A percentile compares a stretch with the other conserved stretches of the same genome.
Conservation (phyloP, 2,797 vertebrate species). For the Ambastaia sidthimunki region DNA sequence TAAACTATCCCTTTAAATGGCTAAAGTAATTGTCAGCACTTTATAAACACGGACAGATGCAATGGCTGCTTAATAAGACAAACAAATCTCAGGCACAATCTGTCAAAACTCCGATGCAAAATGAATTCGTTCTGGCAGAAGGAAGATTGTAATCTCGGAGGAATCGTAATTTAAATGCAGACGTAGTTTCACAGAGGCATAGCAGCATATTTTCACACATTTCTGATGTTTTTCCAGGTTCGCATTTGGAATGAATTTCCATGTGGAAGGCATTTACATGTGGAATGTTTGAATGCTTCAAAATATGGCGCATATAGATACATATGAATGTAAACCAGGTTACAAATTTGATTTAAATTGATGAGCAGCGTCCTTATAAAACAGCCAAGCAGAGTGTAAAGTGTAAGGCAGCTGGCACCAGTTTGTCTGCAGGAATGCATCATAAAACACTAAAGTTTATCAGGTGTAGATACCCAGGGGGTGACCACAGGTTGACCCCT, state of each 20-base stretch:
- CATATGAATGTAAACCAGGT: too few species aligned
- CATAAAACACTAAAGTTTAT: too few species aligned
- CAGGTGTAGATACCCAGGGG: too few species aligned
- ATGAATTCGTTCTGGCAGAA: conserved; percentile 60
- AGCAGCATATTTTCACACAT: conserved; percentile 60
- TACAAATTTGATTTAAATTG: too few species aligned
- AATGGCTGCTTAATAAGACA: conserved; percentile 24
- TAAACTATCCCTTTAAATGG: background rate
- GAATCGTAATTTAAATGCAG: conserved; percentile 70
- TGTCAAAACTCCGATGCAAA: conserved; percentile 58
- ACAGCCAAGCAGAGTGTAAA: too few species aligned
- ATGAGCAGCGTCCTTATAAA: too few species aligned
- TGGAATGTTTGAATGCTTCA: conserved; percentile 41
- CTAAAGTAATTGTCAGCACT: conserved; percentile 13
- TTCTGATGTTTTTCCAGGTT: conserved; percentile 68
- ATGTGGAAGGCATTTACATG: conserved; percentile 55
- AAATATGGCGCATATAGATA: background rate
- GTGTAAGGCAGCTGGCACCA: too few species aligned
- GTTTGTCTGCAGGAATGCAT: too few species aligned
- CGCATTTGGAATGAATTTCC: conserved; percentile 63
- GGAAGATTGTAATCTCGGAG: conserved; percentile 62
- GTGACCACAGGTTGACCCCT: too few species aligned
- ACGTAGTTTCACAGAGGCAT: conserved; percentile 38
- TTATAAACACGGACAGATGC: conserved; percentile 28
- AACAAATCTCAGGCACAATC: conserved; percentile 51